A percentile compares a stretch with the other conserved stretches of the same genome.
Evolutionary conservation across 2,113 vertebrate species (phyloP).

Genomic region (Cyanoliseus patagonus): DNA sequence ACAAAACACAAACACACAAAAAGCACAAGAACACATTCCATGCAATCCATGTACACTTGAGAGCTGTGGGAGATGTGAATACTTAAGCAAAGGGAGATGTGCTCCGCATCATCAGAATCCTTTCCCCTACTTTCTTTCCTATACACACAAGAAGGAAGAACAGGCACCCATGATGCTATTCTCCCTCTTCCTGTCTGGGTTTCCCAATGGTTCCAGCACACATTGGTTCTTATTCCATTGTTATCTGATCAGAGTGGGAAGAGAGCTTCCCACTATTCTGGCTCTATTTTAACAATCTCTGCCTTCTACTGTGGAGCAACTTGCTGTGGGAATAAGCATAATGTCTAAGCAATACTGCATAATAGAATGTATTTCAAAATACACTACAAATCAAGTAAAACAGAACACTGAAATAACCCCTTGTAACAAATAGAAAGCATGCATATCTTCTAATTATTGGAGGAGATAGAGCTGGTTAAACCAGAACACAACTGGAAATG

Average conservation of each 20-base stretch:
- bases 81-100: not conserved
- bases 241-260: not conserved
- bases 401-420: not conserved
- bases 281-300: not conserved
- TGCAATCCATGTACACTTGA: not conserved
- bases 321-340: not conserved
- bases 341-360: not conserved
- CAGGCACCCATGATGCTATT: not conserved
- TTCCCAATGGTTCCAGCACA: not conserved
- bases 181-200: not conserved
- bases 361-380: not conserved
- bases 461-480: not conserved
- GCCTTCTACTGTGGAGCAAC: not conserved
- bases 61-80: not conserved
- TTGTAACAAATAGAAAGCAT: not conserved
- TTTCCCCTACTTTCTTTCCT: not conserved
- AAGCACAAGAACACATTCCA: not conserved
- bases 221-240: not conserved
- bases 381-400: not conserved
- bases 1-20: not conserved
- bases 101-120: not conserved
- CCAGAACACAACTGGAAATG: not conserved
- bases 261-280: not conserved
- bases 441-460: not conserved
- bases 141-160: not conserved